These are phyloP conservation scores for Anser brachyrhynchus DNA, from an alignment of 2,113 vertebrate genomes.

Conservation along the genomic window DNA sequence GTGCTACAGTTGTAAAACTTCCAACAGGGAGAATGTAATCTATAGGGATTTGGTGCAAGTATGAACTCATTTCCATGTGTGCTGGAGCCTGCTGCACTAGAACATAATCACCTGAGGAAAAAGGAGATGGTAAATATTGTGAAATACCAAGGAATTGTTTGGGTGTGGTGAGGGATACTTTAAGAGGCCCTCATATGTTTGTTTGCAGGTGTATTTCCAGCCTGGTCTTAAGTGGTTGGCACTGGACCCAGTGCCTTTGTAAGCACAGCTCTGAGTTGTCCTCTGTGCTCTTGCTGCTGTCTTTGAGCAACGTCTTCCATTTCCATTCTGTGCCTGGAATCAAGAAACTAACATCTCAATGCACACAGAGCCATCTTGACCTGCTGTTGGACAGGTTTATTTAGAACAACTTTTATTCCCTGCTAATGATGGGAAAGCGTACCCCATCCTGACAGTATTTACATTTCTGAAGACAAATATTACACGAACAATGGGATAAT, in stretches of 20 bases:
- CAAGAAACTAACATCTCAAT: background rate
- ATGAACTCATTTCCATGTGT: background rate
- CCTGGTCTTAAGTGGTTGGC: background rate
- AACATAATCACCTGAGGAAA: background rate
- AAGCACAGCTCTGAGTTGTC: background rate
- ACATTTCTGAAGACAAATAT: conserved; percentile 33
- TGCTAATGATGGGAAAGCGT: background rate
- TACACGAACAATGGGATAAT: background rate
- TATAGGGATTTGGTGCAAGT: background rate
- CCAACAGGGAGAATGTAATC: background rate
- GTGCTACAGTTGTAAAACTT: background rate
- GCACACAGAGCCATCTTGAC: conserved; percentile 12
- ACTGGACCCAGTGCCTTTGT: accelerated
- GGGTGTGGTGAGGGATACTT: background rate
- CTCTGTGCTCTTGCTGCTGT: accelerated
- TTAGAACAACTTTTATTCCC: conserved; percentile 28
- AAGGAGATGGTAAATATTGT: background rate
- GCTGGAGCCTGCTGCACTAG: background rate
- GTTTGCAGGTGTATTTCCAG: background rate
- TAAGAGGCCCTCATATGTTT: background rate
- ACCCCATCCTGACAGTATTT: conserved; percentile 17
- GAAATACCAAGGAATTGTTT: background rate
- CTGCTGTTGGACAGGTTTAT: conserved; percentile 72
- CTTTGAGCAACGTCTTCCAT: background rate
- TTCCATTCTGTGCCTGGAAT: background rate